phyloP scores from a whole-genome alignment of 2,797 vertebrate genomes.

The Melanotaenia trifasciata region DNA sequence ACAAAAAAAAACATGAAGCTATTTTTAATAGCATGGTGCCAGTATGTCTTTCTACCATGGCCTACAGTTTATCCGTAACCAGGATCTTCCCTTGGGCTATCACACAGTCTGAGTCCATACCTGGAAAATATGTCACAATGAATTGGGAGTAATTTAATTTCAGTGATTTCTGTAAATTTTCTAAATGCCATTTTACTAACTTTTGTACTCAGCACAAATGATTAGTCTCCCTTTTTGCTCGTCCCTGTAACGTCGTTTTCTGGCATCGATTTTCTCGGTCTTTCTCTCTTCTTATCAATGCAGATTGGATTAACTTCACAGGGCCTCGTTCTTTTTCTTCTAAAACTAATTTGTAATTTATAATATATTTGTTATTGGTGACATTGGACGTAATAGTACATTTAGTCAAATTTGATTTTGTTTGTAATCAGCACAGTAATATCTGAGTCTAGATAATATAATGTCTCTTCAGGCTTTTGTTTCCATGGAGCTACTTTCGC shows the following conservation, averaged over 20 bases:
- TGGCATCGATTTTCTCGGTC: neutral
- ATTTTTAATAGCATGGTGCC: too few relatives aligned
- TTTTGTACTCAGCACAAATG: neutral
- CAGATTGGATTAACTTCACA: neutral
- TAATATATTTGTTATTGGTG: too few relatives aligned
- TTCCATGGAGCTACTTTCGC: neutral
- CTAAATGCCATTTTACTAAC: neutral
- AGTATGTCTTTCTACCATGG: too few relatives aligned
- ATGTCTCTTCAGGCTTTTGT: neutral
- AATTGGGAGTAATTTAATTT: neutral
- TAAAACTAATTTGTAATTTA: too few relatives aligned
- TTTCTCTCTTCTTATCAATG: neutral
- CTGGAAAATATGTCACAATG: neutral
- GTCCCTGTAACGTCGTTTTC: neutral
- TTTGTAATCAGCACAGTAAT: neutral
- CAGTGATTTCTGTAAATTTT: neutral
- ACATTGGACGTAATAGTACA: too few relatives aligned
- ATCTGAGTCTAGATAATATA: neutral
- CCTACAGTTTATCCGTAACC: neutral
- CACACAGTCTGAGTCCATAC: neutral
- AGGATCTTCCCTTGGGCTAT: neutral
- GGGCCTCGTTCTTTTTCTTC: neutral
- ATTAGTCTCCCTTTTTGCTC: neutral
- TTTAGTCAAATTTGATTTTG: neutral
- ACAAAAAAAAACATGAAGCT: too few relatives aligned